Percentiles rank a stretch among this genome's conserved stretches.
Evolutionary conservation across 2,888 invertebrate genomes (phyloP).

Genomic region (Philhelius pedissequus): DNA sequence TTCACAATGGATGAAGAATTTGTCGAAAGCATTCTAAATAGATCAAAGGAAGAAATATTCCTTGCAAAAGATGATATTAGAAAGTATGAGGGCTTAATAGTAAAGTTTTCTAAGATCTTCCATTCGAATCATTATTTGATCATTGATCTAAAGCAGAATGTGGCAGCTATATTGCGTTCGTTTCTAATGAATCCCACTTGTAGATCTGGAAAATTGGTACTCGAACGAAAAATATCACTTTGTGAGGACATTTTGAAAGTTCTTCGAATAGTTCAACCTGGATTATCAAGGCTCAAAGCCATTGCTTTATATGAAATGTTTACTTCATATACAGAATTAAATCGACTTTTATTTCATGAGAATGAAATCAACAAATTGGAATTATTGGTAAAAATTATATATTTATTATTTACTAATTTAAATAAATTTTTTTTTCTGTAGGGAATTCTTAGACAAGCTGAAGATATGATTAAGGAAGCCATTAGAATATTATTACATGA

Average conservation of each 20-base stretch:
- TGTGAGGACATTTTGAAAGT: constrained; percentile 84
- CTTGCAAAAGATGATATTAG: constrained; percentile 76
- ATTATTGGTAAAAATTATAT: constrained; percentile 72
- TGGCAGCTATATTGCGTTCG: constrained; percentile 82
- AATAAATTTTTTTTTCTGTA: constrained; percentile 69
- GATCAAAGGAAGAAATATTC: constrained; percentile 79
- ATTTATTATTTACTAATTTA: no score
- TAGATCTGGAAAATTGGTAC: constrained; percentile 80
- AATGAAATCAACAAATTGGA: constrained; percentile 71
- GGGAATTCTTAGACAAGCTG: constrained; percentile 81
- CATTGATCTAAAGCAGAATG: constrained; percentile 85
- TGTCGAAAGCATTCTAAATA: constrained; percentile 79
- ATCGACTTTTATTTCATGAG: constrained; percentile 73
- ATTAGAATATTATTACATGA: constrained; percentile 85
- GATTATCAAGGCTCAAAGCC: constrained; percentile 80
- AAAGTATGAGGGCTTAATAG: constrained; percentile 79
- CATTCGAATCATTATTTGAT: constrained; percentile 85
- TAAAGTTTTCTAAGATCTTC: constrained; percentile 81
- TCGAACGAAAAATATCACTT: constrained; percentile 83
- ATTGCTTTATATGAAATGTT: constrained; percentile 88
- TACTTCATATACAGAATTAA: constrained; percentile 82
- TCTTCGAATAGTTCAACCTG: constrained; percentile 84
- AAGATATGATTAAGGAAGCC: constrained; percentile 82
- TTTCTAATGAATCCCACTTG: constrained; percentile 79
- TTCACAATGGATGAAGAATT: constrained; percentile 75